A percentile compares a stretch with the other conserved stretches of the same genome.
Evolutionary conservation across 2,113 vertebrate species (phyloP).

Genomic region (Alectura lathami): DNA sequence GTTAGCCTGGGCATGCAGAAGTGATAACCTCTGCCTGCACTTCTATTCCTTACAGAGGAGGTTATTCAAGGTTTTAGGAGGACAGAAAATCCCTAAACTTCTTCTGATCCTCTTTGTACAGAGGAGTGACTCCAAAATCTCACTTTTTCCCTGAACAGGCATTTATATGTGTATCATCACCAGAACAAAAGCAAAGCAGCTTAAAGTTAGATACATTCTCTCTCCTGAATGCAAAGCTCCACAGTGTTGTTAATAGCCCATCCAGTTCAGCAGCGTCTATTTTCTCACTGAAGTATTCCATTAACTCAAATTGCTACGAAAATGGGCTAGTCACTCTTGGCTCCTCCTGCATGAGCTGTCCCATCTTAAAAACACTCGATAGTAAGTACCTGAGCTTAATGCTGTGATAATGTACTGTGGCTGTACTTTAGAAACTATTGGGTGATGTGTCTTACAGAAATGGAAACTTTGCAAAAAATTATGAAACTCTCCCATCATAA

Average conservation of each 20-base stretch:
- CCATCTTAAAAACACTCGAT: neutral
- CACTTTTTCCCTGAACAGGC: neutral
- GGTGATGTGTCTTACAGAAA: neutral
- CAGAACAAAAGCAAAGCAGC: neutral
- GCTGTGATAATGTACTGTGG: neutral
- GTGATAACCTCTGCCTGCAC: neutral
- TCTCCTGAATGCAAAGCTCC: neutral
- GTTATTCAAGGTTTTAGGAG: neutral
- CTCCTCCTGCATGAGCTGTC: neutral
- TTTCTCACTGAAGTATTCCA: conserved; percentile 16
- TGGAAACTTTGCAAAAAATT: conserved; percentile 4
- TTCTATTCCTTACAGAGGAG: neutral
- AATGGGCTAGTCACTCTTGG: neutral
- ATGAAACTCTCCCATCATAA: neutral
- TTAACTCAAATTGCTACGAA: conserved; percentile 8
- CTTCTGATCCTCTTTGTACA: neutral
- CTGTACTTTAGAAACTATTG: neutral
- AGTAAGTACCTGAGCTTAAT: conserved; percentile 13
- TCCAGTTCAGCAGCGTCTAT: neutral
- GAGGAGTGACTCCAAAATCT: neutral
- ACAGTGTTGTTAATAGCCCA: neutral
- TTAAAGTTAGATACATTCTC: neutral
- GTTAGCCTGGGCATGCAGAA: accelerated
- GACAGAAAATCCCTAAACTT: neutral
- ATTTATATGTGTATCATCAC: neutral